A percentile compares a stretch with the other conserved stretches of the same genome.
Conservation (phyloP, 2,888 invertebrate species). For the Agrochola macilenta region DNA sequence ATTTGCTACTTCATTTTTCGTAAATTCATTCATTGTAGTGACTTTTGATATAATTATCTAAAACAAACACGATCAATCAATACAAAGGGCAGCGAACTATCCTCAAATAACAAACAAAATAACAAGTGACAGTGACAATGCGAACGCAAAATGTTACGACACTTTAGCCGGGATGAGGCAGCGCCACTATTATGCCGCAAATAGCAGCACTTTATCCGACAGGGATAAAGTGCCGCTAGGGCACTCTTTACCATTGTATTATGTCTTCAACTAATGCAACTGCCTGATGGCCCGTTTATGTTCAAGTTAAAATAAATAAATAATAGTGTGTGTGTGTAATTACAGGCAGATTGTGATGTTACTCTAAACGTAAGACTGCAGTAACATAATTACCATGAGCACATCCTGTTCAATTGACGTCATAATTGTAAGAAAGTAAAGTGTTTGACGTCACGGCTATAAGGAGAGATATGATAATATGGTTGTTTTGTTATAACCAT, state of each 20-base stretch:
- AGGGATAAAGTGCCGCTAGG: no score
- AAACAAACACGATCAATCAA: no score
- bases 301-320: not conserved
- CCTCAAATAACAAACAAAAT: no score
- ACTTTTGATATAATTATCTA: no score
- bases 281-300: not conserved
- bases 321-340: not conserved
- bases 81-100: no score
- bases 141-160: no score
- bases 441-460: constrained; percentile 29
- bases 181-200: no score
- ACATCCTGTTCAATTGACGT: constrained; percentile 29
- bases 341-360: not conserved
- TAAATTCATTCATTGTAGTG: no score
- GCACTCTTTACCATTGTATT: not conserved
- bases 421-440: constrained; percentile 12
- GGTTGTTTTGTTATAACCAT: not conserved
- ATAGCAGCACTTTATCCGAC: no score
- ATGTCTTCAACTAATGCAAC: not conserved
- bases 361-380: not conserved
- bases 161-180: no score
- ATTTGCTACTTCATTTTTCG: no score
- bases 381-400: constrained; percentile 1
- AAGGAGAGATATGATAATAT: constrained; percentile 14
- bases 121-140: no score